Evolutionary conservation across 2,797 vertebrate species (phyloP).

Genomic region (Alca torda): DNA sequence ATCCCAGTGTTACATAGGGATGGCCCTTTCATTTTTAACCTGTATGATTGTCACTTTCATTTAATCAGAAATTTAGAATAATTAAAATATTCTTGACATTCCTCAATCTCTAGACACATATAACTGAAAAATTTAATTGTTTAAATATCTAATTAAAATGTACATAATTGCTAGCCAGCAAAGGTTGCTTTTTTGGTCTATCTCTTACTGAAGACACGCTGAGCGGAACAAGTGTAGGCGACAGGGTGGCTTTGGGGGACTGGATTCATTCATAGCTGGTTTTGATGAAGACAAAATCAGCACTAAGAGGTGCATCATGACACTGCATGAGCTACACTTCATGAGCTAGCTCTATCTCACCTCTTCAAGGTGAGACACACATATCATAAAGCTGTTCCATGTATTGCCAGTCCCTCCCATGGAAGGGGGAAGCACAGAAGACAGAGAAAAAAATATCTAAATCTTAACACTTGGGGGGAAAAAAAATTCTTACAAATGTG

Average conservation of each 20-base stretch:
- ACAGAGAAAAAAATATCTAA: background rate
- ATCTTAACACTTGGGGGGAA: background rate
- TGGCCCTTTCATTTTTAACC: background rate
- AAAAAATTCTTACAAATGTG: background rate
- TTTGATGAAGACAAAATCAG: background rate
- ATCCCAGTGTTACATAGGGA: background rate
- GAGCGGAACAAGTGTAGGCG: background rate
- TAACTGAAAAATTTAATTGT: background rate
- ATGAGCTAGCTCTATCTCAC: background rate
- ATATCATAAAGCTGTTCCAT: background rate
- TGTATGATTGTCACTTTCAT: background rate
- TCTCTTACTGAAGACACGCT: background rate
- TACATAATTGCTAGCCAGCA: background rate
- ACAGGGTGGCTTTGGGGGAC: background rate
- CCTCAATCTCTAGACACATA: conserved; percentile 8
- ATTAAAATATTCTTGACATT: background rate
- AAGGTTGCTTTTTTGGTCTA: background rate
- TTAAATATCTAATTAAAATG: conserved; percentile 42
- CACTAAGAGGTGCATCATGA: background rate
- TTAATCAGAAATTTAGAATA: conserved; percentile 19
- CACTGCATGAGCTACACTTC: background rate
- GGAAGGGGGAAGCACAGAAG: background rate
- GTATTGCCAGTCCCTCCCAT: background rate
- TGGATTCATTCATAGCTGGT: background rate
- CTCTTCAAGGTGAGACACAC: background rate